Base-by-base conservation (phyloP, 2,888 invertebrate species). In the Exephanes ischioxanthus region DNA sequence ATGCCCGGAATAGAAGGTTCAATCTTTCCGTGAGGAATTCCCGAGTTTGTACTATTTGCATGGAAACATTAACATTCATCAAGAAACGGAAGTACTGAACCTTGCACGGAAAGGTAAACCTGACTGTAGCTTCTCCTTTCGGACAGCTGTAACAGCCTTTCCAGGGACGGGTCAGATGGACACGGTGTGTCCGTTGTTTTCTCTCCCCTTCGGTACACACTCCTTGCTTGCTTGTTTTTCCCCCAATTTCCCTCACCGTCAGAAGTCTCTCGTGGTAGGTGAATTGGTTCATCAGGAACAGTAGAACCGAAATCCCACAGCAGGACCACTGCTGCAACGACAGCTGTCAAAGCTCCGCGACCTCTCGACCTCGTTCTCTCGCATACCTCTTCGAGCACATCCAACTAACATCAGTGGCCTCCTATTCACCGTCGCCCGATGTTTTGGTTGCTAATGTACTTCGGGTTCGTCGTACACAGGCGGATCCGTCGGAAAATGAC, bases 381-480 rank as follows among this genome's bases (percentile, higher is more conserved):
- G 11, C 14, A 1, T 41, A 7, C 45, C 41, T 33, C 66, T 53
- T 76, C 53, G 66, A 51, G 33, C 70, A 19, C 63, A 37, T 22
- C 30, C 81, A 19, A 72, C 48, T 51, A 58, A 19, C 76, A 45
- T 53, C 75, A 51, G 71, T 71, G 48, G 66, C 66, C 70, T 72
- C 5, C 67, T 68, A 58, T 68, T 78, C 48, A 22, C 68, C 30
- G 70, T 79, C 72, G 83, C 68, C 75, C 88, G 86, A 86, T 91
- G 92, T 91, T 92, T 89, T 92, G 90, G 86, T 92, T 91, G 90
- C 91, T 91, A 91, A 91, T 91, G 91, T 88, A 90, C 90, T 89
- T 66, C 48, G 41, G 41, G 22, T 55, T 53, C 73, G 37, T 81
- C 81, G 71, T 61, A 79, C 66, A 80, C 66, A 71, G 71, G 48